Evolutionary conservation across 37 sponge, comb jelly and placozoan species (phyloP).

Genomic region (Cliona cf. orientalis): DNA sequence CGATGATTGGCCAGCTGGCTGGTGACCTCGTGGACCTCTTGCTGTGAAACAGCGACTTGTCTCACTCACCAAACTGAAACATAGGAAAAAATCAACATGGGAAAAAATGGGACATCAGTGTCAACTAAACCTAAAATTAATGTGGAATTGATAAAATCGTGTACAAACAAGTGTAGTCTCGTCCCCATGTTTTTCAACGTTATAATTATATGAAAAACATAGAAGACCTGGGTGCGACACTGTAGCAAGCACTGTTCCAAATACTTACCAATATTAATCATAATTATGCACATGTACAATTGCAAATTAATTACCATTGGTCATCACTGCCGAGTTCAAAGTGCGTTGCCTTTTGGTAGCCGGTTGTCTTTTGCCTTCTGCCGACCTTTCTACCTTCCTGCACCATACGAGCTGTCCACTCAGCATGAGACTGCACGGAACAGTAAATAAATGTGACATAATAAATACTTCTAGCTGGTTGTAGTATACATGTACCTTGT

Average conservation of each 20-base stretch:
- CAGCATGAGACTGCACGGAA: slow-evolving; percentile 20
- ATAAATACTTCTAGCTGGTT: no score
- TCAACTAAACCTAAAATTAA: no score
- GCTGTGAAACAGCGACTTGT: slow-evolving; percentile 24
- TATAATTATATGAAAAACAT: no score
- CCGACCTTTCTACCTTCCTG: slow-evolving; percentile 25
- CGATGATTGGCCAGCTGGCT: background rate
- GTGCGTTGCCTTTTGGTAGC: slow-evolving; percentile 70
- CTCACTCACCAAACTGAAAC: slow-evolving; percentile 16
- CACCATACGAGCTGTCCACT: slow-evolving; percentile 31
- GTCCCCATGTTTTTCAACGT: no score
- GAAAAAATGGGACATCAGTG: no score
- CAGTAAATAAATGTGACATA: background rate
- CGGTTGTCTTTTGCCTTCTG: slow-evolving; percentile 58
- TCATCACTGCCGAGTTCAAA: slow-evolving; percentile 73
- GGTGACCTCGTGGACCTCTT: background rate
- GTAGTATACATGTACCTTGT: slow-evolving; percentile 45
- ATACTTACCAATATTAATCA: no score
- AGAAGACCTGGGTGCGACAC: no score
- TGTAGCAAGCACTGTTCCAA: no score
- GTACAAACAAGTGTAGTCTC: no score
- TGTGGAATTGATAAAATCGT: no score
- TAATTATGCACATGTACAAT: no score
- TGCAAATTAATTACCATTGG: slow-evolving; percentile 7
- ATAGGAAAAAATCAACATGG: background rate